Conservation (phyloP, 2,797 vertebrate species). For the Lerista edwardsae region DNA sequence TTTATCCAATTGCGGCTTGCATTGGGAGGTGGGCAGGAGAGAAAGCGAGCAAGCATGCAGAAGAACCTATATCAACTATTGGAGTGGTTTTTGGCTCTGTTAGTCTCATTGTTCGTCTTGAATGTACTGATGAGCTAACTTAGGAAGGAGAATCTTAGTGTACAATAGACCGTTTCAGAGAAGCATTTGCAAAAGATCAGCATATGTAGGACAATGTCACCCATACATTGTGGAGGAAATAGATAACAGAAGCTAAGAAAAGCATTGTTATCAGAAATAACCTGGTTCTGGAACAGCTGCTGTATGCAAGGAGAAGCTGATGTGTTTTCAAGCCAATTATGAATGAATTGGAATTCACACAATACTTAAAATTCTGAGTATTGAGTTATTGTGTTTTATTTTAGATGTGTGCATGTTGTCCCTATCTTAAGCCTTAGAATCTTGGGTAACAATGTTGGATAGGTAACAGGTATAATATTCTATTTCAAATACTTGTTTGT, state of each 20-base stretch:
- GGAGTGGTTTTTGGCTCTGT: background rate
- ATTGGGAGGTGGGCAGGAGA: constrained; percentile 31
- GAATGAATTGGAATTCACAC: background rate
- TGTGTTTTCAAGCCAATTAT: background rate
- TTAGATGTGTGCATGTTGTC: background rate
- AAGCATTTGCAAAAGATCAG: background rate
- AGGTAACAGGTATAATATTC: background rate
- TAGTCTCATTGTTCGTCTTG: background rate
- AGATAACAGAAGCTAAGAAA: background rate
- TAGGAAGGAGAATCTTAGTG: background rate
- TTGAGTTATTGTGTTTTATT: background rate
- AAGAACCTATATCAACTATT: constrained; percentile 10
- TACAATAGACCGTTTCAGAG: background rate
- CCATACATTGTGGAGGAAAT: background rate
- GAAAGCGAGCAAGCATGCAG: background rate
- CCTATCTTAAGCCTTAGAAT: too few relatives aligned
- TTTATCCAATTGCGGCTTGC: constrained; percentile 16
- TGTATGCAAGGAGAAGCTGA: background rate
- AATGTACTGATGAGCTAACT: background rate
- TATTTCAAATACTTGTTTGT: background rate
- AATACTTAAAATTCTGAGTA: background rate
- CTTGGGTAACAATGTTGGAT: too few relatives aligned
- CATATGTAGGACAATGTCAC: background rate
- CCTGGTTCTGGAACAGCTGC: background rate
- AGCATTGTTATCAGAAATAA: background rate